These are phyloP conservation scores for Cheilosia impressa DNA, from an alignment of 2,888 invertebrate genomes.

Conservation along the genomic window DNA sequence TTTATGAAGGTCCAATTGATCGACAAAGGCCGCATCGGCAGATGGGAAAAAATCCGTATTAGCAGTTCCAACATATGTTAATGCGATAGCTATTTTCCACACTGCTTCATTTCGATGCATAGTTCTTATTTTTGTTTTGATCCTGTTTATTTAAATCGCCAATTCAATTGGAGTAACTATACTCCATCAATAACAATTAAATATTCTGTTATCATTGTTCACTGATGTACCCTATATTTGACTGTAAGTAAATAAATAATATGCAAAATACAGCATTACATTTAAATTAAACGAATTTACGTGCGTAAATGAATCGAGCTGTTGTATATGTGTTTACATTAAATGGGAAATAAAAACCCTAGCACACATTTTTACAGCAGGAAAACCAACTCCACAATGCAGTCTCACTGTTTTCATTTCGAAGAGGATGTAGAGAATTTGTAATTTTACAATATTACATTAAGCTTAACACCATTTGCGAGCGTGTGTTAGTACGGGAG, in stretches of 20 bases:
- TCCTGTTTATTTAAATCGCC: background rate
- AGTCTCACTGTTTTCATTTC: background rate
- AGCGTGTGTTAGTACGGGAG: conserved; percentile 1
- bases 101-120: no score
- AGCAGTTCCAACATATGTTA: no score
- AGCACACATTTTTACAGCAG: conserved; percentile 8
- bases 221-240: conserved; percentile 18
- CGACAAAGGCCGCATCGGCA: no score
- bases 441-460: conserved; percentile 21
- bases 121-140: no score
- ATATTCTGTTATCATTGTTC: background rate
- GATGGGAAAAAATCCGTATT: no score
- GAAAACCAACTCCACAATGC: conserved; percentile 1
- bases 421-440: conserved; percentile 20
- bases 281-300: conserved; percentile 31
- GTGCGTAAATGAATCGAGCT: conserved; percentile 13
- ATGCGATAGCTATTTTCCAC: no score
- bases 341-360: conserved; percentile 16
- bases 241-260: conserved; percentile 17
- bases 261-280: conserved; percentile 14
- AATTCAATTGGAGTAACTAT: background rate
- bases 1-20: no score
- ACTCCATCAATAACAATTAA: background rate
- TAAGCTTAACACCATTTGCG: background rate
- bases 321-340: conserved; percentile 4